Evolutionary conservation across 1,140 invertebrate species (phyloP), one percentile per base, ranked within the genome.

Genomic region (Liolophura sinensis): DNA sequence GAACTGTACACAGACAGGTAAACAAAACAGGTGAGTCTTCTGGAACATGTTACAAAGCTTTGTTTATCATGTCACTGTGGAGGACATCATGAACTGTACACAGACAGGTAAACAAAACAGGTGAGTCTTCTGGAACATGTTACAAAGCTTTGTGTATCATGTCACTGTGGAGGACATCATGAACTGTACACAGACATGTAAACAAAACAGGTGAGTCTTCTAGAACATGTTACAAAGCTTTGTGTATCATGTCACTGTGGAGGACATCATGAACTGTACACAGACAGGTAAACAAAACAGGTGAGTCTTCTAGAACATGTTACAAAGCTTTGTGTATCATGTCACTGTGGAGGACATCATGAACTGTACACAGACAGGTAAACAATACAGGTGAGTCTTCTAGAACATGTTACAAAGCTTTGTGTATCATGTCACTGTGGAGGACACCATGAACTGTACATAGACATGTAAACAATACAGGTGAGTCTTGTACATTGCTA

Each of bases 391-490:
- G 51, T 54, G 51, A 54, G 51, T 54, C 31, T 40, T 40, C n/a
- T n/a, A 85, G 71, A 83, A 82, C 55, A 93, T 92, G 90, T 72
- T 91, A 3, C 85, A 90, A 0, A 87, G 88, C 54, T 93, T 88
- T 80, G 87, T 91, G 46, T 55, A 64, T 16, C 40, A 70, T 73
- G 51, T 31, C 31, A 40, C 31, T 9, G 31, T 40, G 31, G 31
- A 40, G 3, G 31, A 40, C 9, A 40, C 9, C 3, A 40, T 40
- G 31, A 24, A 24, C n/a, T 54, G 3, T 5, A 12, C 3, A 24
- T 7, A 20, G 51, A 7, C 51, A 54, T 4, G n/a, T 12, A 54
- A 54, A 24, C 18, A 20, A 54, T 5, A n/a, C 18, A 24, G 51
- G 51, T 54, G 51, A 54, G 51, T 54, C 31, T 40, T 40, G 9